Conservation (phyloP, 2,113 vertebrate species). For the Phalacrocorax pelagicus region DNA sequence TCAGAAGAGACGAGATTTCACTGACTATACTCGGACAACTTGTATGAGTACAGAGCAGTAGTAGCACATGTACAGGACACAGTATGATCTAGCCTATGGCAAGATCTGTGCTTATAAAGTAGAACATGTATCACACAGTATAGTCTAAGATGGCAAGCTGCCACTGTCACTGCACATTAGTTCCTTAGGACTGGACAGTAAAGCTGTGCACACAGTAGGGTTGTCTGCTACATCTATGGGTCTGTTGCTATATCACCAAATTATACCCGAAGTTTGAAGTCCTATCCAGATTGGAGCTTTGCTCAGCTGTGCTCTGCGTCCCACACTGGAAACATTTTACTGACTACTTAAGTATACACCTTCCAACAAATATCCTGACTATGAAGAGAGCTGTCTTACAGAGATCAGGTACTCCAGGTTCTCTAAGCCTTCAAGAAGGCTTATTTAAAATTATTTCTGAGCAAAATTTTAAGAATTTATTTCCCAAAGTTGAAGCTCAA, state of each 20-base stretch:
- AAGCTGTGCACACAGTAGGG: not conserved
- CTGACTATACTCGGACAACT: not conserved
- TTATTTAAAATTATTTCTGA: not conserved
- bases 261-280: not conserved
- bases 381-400: not conserved
- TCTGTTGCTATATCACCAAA: not conserved
- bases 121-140: not conserved
- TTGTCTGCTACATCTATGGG: not conserved
- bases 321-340: not conserved
- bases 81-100: not conserved
- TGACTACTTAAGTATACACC: too few species aligned
- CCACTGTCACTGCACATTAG: not conserved
- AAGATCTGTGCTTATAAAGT: not conserved
- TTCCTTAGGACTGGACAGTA: not conserved
- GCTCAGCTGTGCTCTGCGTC: not conserved
- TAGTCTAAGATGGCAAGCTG: not conserved
- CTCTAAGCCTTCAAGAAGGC: not conserved
- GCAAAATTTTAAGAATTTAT: not conserved
- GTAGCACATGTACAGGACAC: not conserved
- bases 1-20: not conserved
- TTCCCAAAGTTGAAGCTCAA: not conserved
- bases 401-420: not conserved
- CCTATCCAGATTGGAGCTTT: not conserved
- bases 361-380: not conserved
- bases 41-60: not conserved